Evolutionary conservation across 2,888 invertebrate genomes (phyloP).

Genomic region (Phaedon cochleariae): DNA sequence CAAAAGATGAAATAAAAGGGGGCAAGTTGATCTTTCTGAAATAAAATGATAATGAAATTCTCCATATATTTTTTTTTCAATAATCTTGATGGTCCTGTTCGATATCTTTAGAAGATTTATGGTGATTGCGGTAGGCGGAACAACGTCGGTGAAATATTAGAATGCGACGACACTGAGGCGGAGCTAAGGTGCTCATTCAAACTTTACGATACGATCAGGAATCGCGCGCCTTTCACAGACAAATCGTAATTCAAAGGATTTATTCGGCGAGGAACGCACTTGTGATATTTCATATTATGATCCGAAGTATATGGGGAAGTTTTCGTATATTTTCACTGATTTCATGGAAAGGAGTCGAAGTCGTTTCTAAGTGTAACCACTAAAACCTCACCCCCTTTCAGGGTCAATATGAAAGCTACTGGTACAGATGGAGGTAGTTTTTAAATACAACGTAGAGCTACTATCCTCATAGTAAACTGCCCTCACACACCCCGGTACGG

Average conservation of each 20-base stretch:
- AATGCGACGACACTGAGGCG: slow-evolving; percentile 42
- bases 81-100: not conserved
- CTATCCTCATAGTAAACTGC: too few relatives aligned
- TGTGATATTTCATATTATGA: slow-evolving; percentile 37
- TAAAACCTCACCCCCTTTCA: too few relatives aligned
- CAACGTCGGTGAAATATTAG: slow-evolving; percentile 44
- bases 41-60: not conserved
- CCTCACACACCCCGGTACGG: too few relatives aligned
- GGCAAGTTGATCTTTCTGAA: too few relatives aligned
- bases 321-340: not conserved
- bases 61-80: not conserved
- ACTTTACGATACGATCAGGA: slow-evolving; percentile 39
- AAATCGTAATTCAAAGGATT: slow-evolving; percentile 47
- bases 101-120: slow-evolving; percentile 33
- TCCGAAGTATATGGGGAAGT: slow-evolving; percentile 4
- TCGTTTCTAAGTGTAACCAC: too few relatives aligned
- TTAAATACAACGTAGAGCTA: too few relatives aligned
- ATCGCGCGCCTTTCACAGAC: slow-evolving; percentile 38
- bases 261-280: slow-evolving; percentile 42
- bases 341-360: too few relatives aligned
- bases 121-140: slow-evolving; percentile 42
- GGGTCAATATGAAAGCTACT: too few relatives aligned
- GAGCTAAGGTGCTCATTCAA: slow-evolving; percentile 32
- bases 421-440: too few relatives aligned
- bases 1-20: too few relatives aligned